Conservation (phyloP, 2,797 vertebrate genomes). For the Artibeus lituratus region DNA sequence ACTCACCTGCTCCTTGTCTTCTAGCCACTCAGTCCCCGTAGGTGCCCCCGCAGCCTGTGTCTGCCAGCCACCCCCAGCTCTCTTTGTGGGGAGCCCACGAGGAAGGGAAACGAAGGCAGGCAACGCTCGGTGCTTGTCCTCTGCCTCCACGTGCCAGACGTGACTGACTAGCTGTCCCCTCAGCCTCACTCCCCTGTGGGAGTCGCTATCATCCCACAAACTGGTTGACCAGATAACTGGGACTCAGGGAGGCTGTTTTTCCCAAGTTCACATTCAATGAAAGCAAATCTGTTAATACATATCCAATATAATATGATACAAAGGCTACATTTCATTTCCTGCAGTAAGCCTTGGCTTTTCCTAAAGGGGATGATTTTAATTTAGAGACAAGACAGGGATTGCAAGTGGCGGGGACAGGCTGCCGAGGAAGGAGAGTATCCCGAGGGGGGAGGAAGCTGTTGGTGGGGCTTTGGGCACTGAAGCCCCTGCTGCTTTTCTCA, state of each 20-base stretch:
- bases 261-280: neutral
- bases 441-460: neutral
- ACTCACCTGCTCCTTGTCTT: neutral
- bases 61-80: too few species aligned
- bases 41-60: neutral
- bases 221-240: neutral
- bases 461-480: neutral
- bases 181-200: accelerated
- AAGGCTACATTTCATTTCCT: neutral
- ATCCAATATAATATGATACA: neutral
- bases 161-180: neutral
- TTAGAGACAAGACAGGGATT: neutral
- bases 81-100: accelerated
- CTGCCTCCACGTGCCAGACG: neutral
- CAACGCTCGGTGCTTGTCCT: accelerated
- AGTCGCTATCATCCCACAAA: neutral
- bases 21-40: neutral
- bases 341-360: neutral
- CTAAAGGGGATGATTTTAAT: neutral
- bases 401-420: neutral
- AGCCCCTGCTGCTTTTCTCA: neutral
- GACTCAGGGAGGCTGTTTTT: neutral
- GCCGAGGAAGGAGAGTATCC: neutral
- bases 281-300: neutral
- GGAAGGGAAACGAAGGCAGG: neutral